Percentiles rank a stretch among this genome's conserved stretches.
phyloP scores from a whole-genome alignment of 92 coral and sea anemone species.

The Palythoa caribaeorum region DNA sequence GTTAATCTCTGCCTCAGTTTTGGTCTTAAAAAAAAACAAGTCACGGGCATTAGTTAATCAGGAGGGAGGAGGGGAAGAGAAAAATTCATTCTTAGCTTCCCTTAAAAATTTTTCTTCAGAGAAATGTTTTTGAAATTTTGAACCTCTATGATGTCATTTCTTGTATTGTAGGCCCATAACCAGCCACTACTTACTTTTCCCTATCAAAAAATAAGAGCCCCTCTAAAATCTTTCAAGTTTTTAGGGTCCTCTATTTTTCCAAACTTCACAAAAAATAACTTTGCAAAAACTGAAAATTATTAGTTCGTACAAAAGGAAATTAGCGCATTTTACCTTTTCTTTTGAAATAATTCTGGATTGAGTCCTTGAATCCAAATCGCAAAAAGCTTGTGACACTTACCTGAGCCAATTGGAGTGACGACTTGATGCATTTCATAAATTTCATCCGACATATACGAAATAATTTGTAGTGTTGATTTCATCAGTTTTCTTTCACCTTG shows the following conservation, averaged over 20 bases:
- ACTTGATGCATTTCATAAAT: slow-evolving; percentile 18
- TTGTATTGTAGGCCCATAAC: background rate
- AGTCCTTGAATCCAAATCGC: background rate
- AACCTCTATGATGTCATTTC: background rate
- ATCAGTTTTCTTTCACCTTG: slow-evolving; percentile 28
- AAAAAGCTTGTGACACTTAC: slow-evolving; percentile 25
- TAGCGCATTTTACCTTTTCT: background rate
- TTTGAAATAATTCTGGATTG: background rate
- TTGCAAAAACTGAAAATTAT: background rate
- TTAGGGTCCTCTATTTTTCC: background rate
- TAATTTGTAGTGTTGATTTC: slow-evolving; percentile 31
- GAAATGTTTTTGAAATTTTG: too few relatives aligned
- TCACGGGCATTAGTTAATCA: too few relatives aligned
- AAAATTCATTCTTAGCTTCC: too few relatives aligned
- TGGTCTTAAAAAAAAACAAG: too few relatives aligned
- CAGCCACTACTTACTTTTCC: background rate
- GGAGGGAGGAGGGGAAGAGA: too few relatives aligned
- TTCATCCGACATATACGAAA: slow-evolving; percentile 34
- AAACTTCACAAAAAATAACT: background rate
- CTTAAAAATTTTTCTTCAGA: too few relatives aligned
- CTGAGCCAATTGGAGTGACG: slow-evolving; percentile 60
- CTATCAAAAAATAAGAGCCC: background rate
- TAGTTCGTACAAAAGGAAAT: background rate
- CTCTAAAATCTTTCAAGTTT: background rate
- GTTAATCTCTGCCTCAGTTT: too few relatives aligned